Evolutionary conservation across 2,888 invertebrate genomes (phyloP), one percentile per base, ranked within the genome.

Genomic region (Myopa testacea): DNA sequence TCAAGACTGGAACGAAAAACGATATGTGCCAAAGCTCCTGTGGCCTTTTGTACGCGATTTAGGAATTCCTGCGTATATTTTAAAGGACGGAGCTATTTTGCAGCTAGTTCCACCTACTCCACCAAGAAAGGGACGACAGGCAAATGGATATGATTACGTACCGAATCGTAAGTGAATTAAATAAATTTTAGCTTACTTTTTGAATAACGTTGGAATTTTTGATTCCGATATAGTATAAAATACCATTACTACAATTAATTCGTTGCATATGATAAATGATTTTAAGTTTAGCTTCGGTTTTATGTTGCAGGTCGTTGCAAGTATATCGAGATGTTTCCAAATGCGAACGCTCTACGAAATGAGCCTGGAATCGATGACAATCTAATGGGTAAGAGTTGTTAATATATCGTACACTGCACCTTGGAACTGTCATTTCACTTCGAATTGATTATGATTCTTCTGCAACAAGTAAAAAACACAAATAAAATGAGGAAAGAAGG

Each of bases 321-420:
- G 80, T 91, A 92, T 83, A 92, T 92, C 82, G 92, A 93, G 77
- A 91, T 92, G 90, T 93, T 93, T 82, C 91, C 91, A 4, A 89
- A 90, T 10, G 91, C 91, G 0, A 89, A 90, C 78, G 90, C 90
- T n/a, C 84, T 91, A 34, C 89, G 88, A 78, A 86, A 84, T 77
- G 91, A 92, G 84, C 91, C 91, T 0, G 90, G 91, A 38, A 86
- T 92, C 60, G 91, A 92, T 83, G 88, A 89, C 77, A 90, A 90
- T 63, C 88, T 92, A 75, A 87, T 93, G 84, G 92, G 93, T 93
- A 87, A 89, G 91, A 76, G 0, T 10, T 8, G 8, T 7, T 62
- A 26, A 10, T 62, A 26, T 52, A 19, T 60, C 26, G n/a, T n/a
- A n/a, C n/a, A n/a, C n/a, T n/a, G 34, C n/a, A n/a, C n/a, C n/a